Evolutionary conservation across 2,888 invertebrate genomes (phyloP).

Genomic region (Psylliodes chrysocephalus): DNA sequence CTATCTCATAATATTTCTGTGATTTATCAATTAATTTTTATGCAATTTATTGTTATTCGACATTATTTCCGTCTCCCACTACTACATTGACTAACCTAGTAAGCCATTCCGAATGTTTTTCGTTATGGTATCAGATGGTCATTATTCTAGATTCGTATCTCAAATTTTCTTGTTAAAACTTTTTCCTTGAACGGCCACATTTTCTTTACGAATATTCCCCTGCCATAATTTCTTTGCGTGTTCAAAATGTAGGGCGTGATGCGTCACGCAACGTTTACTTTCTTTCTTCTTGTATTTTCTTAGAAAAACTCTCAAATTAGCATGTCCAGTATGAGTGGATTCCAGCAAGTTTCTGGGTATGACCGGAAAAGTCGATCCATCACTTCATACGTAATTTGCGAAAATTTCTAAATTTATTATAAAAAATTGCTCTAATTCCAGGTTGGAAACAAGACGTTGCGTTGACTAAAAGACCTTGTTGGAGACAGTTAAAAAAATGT

Average conservation of each 20-base stretch:
- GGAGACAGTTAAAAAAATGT: not conserved
- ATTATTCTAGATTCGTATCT: too few relatives aligned
- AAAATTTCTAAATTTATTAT: not conserved
- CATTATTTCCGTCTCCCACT: too few relatives aligned
- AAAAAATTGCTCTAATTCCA: too few relatives aligned
- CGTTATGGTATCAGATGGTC: too few relatives aligned
- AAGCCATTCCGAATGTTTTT: too few relatives aligned
- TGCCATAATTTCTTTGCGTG: constrained; percentile 29
- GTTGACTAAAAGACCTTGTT: not conserved
- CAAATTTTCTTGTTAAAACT: too few relatives aligned
- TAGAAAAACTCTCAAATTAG: constrained; percentile 9
- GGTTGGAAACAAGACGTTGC: not conserved
- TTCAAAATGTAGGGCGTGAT: constrained; percentile 17
- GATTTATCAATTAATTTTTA: too few relatives aligned
- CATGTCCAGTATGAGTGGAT: not conserved
- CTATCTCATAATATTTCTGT: too few relatives aligned
- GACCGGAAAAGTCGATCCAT: constrained; percentile 8
- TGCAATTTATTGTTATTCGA: too few relatives aligned
- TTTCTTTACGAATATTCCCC: not conserved
- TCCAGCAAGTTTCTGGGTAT: not conserved
- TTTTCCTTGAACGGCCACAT: too few relatives aligned
- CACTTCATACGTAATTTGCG: not conserved
- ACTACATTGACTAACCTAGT: too few relatives aligned
- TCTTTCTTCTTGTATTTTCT: constrained; percentile 8
- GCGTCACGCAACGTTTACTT: constrained; percentile 24